Percentiles rank a stretch among this genome's conserved stretches.
Conservation (phyloP, 1,140 invertebrate species). For the Ridgeia piscesae region DNA sequence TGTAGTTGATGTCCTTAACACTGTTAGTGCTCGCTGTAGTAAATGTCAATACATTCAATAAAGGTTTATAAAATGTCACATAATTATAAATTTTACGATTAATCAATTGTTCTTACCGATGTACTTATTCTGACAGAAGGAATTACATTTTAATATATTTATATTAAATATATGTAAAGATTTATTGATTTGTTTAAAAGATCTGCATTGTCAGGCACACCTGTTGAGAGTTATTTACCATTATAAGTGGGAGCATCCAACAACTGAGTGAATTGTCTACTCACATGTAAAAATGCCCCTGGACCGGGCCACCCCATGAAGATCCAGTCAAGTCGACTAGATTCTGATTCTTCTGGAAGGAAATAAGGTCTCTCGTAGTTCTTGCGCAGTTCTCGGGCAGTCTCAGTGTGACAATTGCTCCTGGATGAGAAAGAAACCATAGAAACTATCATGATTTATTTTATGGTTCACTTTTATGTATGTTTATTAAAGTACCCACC, state of each 20-base stretch:
- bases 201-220: not conserved
- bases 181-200: not conserved
- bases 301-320: constrained; percentile 90
- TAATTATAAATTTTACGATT: not conserved
- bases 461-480: not conserved
- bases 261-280: not conserved
- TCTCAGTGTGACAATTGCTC: constrained; percentile 86
- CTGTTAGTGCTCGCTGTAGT: too few species aligned
- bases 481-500: not conserved
- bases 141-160: not conserved
- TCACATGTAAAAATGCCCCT: constrained; percentile 68
- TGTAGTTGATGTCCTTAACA: not conserved
- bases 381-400: constrained; percentile 70
- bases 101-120: not conserved
- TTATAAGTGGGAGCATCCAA: not conserved
- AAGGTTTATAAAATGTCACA: too few species aligned
- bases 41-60: not conserved
- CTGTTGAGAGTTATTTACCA: too few species aligned
- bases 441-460: not conserved
- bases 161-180: not conserved
- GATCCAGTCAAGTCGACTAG: constrained; percentile 85
- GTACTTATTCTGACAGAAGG: too few species aligned
- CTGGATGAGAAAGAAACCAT: constrained; percentile 52
- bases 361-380: constrained; percentile 86
- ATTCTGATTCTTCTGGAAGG: constrained; percentile 78